phyloP scores from a whole-genome alignment of 2,113 vertebrate genomes.

The Grantiella picta region DNA sequence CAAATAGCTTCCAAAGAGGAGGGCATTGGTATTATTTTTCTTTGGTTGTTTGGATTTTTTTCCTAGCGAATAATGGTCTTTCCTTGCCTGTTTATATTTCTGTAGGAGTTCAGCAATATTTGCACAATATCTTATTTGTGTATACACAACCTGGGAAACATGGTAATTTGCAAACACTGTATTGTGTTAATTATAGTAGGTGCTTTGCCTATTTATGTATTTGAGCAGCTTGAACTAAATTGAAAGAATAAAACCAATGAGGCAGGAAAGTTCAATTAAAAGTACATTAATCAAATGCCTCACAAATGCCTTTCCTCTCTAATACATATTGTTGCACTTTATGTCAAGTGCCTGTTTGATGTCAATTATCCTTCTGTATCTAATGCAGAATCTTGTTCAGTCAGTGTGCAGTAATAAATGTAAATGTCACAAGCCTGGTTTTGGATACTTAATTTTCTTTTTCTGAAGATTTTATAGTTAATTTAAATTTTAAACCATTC shows the following conservation, averaged over 20 bases:
- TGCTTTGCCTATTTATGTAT: conserved; percentile 21
- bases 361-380: neutral
- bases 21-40: neutral
- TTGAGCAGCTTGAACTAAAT: conserved; percentile 56
- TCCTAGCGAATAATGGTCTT: neutral
- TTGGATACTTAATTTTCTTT: neutral
- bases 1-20: neutral
- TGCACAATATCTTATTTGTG: neutral
- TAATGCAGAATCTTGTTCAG: neutral
- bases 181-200: conserved; percentile 45
- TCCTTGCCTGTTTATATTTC: neutral
- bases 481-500: neutral
- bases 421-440: neutral
- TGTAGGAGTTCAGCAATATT: neutral
- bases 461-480: neutral
- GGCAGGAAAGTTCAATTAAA: conserved; percentile 59
- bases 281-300: conserved; percentile 48
- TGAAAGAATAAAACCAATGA: conserved; percentile 58
- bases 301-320: conserved; percentile 19
- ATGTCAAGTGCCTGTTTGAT: neutral
- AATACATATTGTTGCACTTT: neutral
- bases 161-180: neutral
- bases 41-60: neutral
- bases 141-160: neutral
- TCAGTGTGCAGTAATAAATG: neutral